phyloP scores from a whole-genome alignment of 2,888 invertebrate genomes.

The Prionchulus punctatus region DNA sequence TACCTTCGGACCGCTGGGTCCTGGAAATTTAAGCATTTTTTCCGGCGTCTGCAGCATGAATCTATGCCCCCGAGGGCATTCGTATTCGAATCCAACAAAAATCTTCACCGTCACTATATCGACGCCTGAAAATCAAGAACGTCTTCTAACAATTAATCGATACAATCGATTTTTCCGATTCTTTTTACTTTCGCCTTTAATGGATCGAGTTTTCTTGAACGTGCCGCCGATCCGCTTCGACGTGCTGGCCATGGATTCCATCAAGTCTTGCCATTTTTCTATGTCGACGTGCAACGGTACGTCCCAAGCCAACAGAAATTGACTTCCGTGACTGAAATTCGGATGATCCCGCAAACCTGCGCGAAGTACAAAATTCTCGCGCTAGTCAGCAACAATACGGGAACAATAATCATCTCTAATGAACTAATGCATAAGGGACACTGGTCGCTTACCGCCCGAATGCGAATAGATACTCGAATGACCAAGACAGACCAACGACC shows the following conservation, averaged over 20 bases:
- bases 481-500: slow-evolving; percentile 76
- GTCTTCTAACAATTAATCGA: not conserved
- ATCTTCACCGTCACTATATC: slow-evolving; percentile 38
- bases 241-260: slow-evolving; percentile 12
- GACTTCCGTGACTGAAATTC: slow-evolving; percentile 71
- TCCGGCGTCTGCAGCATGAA: slow-evolving; percentile 67
- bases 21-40: slow-evolving; percentile 57
- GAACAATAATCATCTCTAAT: no score
- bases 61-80: slow-evolving; percentile 89
- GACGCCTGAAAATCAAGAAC: not conserved
- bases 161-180: no score
- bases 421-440: no score
- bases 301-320: slow-evolving; percentile 85
- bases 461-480: slow-evolving; percentile 77
- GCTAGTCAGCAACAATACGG: no score
- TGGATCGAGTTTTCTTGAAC: no score
- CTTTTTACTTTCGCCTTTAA: no score
- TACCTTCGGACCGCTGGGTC: slow-evolving; percentile 49
- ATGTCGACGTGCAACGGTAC: slow-evolving; percentile 47
- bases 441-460: slow-evolving; percentile 33
- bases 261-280: slow-evolving; percentile 15
- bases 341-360: slow-evolving; percentile 68
- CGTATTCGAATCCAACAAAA: slow-evolving; percentile 88
- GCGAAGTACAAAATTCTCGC: no score
- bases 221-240: no score